Percentiles rank a stretch among this genome's conserved stretches.
Conservation (phyloP, 30 jellyfish, hydroid and myxozoan genomes). For the Cassiopea xamachana region DNA sequence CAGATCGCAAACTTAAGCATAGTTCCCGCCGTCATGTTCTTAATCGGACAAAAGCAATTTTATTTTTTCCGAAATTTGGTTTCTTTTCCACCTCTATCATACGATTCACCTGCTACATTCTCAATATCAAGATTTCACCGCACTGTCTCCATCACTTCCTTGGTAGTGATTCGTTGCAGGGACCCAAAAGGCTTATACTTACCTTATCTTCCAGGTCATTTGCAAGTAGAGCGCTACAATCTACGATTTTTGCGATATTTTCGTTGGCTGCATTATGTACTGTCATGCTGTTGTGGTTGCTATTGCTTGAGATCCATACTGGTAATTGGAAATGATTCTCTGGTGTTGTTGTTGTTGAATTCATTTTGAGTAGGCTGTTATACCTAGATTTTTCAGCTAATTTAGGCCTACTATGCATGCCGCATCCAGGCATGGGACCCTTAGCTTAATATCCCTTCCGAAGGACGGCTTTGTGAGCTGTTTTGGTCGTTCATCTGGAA, state of each 20-base stretch:
- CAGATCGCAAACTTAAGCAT: not conserved
- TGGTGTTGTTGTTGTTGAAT: not conserved
- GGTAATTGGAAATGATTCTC: not conserved
- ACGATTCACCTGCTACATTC: slow-evolving; percentile 4
- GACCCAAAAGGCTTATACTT: not conserved
- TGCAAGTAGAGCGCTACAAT: not conserved
- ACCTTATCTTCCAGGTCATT: not conserved
- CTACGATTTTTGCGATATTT: too few relatives aligned
- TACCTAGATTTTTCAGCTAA: not conserved
- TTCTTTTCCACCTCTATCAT: not conserved
- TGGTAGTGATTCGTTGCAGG: not conserved
- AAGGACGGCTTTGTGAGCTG: not conserved
- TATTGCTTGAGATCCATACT: not conserved
- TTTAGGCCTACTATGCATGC: not conserved
- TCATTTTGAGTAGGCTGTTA: not conserved
- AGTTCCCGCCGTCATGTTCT: not conserved
- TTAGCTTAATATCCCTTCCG: not conserved
- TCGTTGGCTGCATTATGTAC: too few relatives aligned
- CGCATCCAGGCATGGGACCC: not conserved
- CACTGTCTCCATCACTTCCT: not conserved
- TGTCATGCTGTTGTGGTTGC: too few relatives aligned
- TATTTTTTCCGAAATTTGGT: not conserved
- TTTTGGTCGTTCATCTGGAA: not conserved
- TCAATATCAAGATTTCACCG: not conserved
- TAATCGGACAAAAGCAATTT: not conserved